Percentiles rank a stretch among this genome's conserved stretches.
Conservation (phyloP, 2,888 invertebrate species). For the Scotopteryx bipunctaria region DNA sequence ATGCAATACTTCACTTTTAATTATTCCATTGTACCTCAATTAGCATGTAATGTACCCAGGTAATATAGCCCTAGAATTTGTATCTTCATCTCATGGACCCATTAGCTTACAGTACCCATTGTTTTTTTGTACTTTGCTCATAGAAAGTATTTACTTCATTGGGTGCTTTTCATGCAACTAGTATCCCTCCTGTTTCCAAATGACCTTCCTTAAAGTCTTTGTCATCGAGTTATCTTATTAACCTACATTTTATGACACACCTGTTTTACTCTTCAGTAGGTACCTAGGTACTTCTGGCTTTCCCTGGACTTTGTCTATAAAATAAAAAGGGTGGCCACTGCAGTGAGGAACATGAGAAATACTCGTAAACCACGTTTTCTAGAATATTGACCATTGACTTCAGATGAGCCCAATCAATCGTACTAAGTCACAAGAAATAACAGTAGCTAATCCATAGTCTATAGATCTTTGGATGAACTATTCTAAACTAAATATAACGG, state of each 20-base stretch:
- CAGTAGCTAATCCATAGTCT: too few species aligned
- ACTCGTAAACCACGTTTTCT: too few species aligned
- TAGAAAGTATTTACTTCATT: constrained; percentile 48
- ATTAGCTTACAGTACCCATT: constrained; percentile 52
- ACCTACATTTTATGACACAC: neutral
- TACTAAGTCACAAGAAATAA: too few species aligned
- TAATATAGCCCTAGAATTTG: constrained; percentile 50
- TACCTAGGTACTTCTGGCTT: neutral
- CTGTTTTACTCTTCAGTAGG: neutral
- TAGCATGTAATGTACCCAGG: constrained; percentile 59
- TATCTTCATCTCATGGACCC: constrained; percentile 50
- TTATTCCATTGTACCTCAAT: constrained; percentile 37
- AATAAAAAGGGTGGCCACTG: too few species aligned
- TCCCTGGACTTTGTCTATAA: too few species aligned
- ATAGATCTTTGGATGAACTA: too few species aligned
- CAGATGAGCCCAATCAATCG: too few species aligned
- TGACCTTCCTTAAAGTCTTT: constrained; percentile 45
- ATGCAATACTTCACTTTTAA: constrained; percentile 48
- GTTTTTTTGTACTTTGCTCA: constrained; percentile 42
- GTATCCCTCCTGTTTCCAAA: constrained; percentile 42
- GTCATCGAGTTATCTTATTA: constrained; percentile 38
- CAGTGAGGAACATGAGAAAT: too few species aligned
- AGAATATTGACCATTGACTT: too few species aligned
- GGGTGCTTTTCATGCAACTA: constrained; percentile 50
- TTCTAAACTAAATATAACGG: too few species aligned